A percentile compares a stretch with the other conserved stretches of the same genome.
These are phyloP conservation scores for Clepsis dumicolana DNA, from an alignment of 2,888 invertebrate species.

Conservation along the genomic window DNA sequence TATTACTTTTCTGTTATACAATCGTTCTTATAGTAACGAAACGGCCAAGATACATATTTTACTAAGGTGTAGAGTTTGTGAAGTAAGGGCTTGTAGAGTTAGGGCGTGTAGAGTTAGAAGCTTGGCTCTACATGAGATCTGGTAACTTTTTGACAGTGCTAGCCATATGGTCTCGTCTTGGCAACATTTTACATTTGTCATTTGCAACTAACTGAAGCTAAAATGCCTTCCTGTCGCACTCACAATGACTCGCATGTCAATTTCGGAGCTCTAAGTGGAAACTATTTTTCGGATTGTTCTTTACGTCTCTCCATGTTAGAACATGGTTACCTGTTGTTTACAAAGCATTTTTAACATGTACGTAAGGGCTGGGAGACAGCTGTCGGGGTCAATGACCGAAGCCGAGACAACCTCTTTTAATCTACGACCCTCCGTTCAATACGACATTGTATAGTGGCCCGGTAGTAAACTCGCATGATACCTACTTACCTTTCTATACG, in stretches of 20 bases:
- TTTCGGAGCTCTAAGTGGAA: background rate
- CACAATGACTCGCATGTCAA: background rate
- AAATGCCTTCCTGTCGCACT: background rate
- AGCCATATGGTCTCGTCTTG: no score
- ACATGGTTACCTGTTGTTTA: constrained; percentile 48
- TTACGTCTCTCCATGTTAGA: background rate
- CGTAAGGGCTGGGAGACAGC: constrained; percentile 54
- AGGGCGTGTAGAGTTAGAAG: no score
- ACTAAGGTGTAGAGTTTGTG: no score
- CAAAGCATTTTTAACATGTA: constrained; percentile 45
- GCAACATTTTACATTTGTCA: no score
- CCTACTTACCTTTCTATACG: background rate
- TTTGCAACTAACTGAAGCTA: background rate
- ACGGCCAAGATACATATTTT: no score
- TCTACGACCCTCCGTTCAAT: constrained; percentile 55
- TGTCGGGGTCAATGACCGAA: constrained; percentile 72
- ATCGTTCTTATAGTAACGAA: no score
- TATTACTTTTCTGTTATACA: no score
- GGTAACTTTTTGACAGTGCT: no score
- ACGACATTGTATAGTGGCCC: constrained; percentile 37
- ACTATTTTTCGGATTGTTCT: background rate
- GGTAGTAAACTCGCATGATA: constrained; percentile 27
- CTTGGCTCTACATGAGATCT: no score
- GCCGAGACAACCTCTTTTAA: constrained; percentile 61
- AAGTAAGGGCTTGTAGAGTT: no score